phyloP scores from a whole-genome alignment of 1,140 invertebrate genomes.

The Pygmarrhopalites habei region DNA sequence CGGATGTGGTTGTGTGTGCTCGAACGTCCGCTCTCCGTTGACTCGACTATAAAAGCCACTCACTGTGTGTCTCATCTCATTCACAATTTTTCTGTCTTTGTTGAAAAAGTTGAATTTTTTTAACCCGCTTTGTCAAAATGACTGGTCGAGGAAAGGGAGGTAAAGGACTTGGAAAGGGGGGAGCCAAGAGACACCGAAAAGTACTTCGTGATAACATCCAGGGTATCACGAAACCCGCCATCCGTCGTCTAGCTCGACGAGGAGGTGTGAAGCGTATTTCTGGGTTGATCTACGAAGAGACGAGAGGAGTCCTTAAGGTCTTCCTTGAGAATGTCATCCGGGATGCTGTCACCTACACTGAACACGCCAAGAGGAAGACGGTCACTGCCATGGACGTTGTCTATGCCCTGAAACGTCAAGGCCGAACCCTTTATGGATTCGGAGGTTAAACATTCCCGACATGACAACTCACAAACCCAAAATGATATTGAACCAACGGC shows the following conservation, averaged over 20 bases:
- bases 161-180: background rate
- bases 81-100: too few species aligned
- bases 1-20: too few species aligned
- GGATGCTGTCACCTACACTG: slow-evolving; percentile 75
- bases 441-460: too few species aligned
- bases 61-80: too few species aligned
- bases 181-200: slow-evolving; percentile 45
- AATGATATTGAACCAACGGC: too few species aligned
- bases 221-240: slow-evolving; percentile 52
- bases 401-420: slow-evolving; percentile 75
- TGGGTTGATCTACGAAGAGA: slow-evolving; percentile 64
- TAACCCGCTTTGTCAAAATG: too few species aligned
- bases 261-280: slow-evolving; percentile 65
- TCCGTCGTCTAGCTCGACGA: slow-evolving; percentile 58
- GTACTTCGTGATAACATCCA: slow-evolving; percentile 64
- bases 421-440: slow-evolving; percentile 58
- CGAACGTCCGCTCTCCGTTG: too few species aligned
- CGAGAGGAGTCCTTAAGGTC: slow-evolving; percentile 42
- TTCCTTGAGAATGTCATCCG: slow-evolving; percentile 41
- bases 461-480: too few species aligned
- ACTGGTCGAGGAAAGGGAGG: slow-evolving; percentile 45
- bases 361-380: slow-evolving; percentile 74
- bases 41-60: too few species aligned
- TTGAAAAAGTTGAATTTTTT: too few species aligned
- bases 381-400: slow-evolving; percentile 81